These are phyloP conservation scores for Onychorhynchus coronatus DNA, from an alignment of 2,113 vertebrate genomes.

Conservation along the genomic window DNA sequence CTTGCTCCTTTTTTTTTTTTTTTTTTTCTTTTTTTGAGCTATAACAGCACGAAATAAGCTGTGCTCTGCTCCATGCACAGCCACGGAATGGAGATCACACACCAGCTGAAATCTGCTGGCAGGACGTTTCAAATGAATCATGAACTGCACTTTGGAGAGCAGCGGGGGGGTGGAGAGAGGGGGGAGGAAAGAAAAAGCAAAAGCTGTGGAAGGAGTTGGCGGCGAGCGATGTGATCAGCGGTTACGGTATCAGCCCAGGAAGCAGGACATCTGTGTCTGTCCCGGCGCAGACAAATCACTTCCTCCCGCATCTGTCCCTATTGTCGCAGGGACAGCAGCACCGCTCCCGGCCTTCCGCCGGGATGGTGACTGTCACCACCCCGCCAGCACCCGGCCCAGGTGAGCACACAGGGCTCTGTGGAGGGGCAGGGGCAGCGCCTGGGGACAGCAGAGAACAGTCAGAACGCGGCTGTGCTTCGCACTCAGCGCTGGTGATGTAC, in stretches of 20 bases:
- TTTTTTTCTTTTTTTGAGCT: neutral
- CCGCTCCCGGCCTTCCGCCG: neutral
- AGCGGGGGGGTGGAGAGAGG: too few relatives aligned
- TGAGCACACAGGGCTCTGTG: neutral
- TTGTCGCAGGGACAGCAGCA: neutral
- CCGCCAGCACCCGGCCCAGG: neutral
- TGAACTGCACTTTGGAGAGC: neutral
- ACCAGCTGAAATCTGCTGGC: neutral
- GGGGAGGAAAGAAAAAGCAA: neutral
- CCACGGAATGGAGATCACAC: neutral
- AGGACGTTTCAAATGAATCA: neutral
- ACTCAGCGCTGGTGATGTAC: neutral
- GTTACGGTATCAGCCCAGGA: neutral
- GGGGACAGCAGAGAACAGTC: neutral
- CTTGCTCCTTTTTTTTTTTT: neutral
- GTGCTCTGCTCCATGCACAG: neutral
- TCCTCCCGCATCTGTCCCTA: slow-evolving; percentile 34
- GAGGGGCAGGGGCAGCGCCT: neutral
- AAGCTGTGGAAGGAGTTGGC: neutral
- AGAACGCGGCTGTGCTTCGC: neutral
- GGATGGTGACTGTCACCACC: accelerated
- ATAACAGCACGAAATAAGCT: neutral
- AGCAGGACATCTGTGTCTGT: neutral
- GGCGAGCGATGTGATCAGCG: neutral
- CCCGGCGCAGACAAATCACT: slow-evolving; percentile 17